Conservation (phyloP, 2,797 vertebrate species). For the Parambassis ranga region DNA sequence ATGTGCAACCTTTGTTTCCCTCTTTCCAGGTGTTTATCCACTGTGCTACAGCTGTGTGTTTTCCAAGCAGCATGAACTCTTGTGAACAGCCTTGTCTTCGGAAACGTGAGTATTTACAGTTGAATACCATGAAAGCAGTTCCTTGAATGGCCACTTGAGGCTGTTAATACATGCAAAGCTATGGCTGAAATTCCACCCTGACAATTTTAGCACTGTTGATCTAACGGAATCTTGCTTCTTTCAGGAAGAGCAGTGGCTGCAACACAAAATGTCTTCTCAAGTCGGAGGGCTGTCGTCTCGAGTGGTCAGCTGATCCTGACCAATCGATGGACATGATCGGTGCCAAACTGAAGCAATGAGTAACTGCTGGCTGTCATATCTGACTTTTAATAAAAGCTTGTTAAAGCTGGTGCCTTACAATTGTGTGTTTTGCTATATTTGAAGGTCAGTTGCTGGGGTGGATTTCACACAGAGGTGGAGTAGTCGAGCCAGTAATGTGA, state of each 20-base stretch:
- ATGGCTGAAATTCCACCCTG: no score
- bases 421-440: background rate
- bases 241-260: slow-evolving; percentile 57
- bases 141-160: no score
- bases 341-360: background rate
- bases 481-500: slow-evolving; percentile 11
- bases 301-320: slow-evolving; percentile 68
- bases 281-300: slow-evolving; percentile 59
- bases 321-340: background rate
- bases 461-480: background rate
- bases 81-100: slow-evolving; percentile 70
- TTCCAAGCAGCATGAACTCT: slow-evolving; percentile 47
- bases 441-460: slow-evolving; percentile 31
- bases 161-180: no score
- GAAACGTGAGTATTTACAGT: slow-evolving; percentile 66
- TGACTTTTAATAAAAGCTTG: slow-evolving; percentile 63
- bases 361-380: background rate
- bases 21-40: slow-evolving; percentile 74
- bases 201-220: background rate
- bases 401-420: slow-evolving; percentile 2
- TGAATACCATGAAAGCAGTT: no score
- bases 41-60: slow-evolving; percentile 69
- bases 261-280: background rate
- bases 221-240: background rate
- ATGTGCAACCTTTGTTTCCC: fast-evolving